phyloP scores from a whole-genome alignment of 2,888 invertebrate genomes.

The Miltochrista miniata region DNA sequence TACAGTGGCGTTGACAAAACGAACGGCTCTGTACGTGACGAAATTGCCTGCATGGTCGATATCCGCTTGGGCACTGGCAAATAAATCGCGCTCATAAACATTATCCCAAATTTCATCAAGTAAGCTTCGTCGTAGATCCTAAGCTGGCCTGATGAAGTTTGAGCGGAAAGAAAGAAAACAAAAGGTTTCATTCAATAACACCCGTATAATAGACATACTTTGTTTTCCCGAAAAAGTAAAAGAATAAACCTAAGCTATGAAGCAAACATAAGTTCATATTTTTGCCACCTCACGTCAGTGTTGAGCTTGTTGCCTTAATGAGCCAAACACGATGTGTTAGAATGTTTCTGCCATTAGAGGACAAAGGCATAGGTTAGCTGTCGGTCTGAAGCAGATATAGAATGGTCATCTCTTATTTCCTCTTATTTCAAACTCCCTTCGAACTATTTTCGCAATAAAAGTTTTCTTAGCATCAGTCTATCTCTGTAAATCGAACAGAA shows the following conservation, averaged over 20 bases:
- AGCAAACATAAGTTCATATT: background rate
- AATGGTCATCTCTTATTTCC: too few species aligned
- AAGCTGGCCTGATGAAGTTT: conserved; percentile 21
- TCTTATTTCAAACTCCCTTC: too few species aligned
- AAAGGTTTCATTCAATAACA: background rate
- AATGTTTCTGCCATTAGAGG: background rate
- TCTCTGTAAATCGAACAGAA: too few species aligned
- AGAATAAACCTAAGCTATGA: background rate
- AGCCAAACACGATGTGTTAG: background rate
- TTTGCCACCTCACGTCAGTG: background rate
- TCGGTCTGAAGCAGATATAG: too few species aligned
- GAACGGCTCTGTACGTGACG: conserved; percentile 36
- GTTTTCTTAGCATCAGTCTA: too few species aligned
- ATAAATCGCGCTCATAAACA: conserved; percentile 31
- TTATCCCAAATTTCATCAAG: conserved; percentile 11
- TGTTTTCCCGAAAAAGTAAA: background rate
- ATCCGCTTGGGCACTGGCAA: conserved; percentile 25
- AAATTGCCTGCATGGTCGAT: conserved; percentile 39
- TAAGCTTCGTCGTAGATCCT: background rate
- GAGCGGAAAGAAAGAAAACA: background rate
- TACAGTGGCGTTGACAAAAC: conserved; percentile 42
- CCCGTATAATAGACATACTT: background rate
- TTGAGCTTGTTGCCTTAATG: too few species aligned
- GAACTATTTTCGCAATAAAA: too few species aligned
- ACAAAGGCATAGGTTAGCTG: too few species aligned